Conservation (phyloP, 2,888 invertebrate genomes). For the Neoscelio sp. region DNA sequence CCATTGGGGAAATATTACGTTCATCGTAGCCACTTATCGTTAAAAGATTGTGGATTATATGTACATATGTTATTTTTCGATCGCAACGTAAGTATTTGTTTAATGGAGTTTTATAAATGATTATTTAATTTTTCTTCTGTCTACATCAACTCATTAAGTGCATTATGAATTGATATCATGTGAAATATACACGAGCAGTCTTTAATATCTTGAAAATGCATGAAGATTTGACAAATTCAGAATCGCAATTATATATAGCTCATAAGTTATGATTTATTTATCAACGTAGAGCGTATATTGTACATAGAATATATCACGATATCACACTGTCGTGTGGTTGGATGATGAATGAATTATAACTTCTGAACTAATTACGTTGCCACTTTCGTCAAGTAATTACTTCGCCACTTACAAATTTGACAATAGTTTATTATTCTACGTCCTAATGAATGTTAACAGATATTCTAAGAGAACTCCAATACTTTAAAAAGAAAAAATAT, state of each 20-base stretch:
- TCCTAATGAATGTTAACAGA: slow-evolving; percentile 40
- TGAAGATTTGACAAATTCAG: slow-evolving; percentile 47
- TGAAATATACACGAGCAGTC: neutral
- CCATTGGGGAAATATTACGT: slow-evolving; percentile 54
- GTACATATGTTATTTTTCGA: too few relatives aligned
- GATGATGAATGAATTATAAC: slow-evolving; percentile 68
- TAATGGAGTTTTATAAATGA: neutral
- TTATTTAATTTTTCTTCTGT: neutral
- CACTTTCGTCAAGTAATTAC: slow-evolving; percentile 64
- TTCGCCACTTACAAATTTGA: slow-evolving; percentile 56
- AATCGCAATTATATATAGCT: slow-evolving; percentile 31
- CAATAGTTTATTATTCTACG: slow-evolving; percentile 51
- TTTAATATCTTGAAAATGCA: slow-evolving; percentile 18
- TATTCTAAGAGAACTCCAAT: slow-evolving; percentile 7
- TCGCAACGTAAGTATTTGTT: neutral
- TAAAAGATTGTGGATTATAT: too few relatives aligned
- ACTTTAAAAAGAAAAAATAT: too few relatives aligned
- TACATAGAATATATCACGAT: slow-evolving; percentile 42
- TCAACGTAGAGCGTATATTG: slow-evolving; percentile 29
- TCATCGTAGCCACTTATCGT: too few relatives aligned
- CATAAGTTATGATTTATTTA: slow-evolving; percentile 63
- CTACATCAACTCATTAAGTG: neutral
- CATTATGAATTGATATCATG: slow-evolving; percentile 10
- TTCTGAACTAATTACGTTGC: slow-evolving; percentile 62
- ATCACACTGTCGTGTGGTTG: slow-evolving; percentile 51